Conservation (phyloP, 1,140 invertebrate species). For the Diuraphis noxia region DNA sequence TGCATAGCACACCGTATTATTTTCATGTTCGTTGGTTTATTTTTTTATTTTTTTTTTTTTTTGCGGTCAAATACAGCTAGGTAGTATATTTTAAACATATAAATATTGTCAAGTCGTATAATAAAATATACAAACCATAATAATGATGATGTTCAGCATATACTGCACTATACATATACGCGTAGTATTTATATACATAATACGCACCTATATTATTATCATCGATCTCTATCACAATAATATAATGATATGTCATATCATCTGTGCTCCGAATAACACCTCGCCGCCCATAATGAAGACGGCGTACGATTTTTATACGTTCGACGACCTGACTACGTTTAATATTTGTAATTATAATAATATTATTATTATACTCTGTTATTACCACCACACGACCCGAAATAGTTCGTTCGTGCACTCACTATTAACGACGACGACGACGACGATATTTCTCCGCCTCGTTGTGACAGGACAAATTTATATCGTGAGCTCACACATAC, state of each 20-base stretch:
- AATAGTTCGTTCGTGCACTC: conserved; percentile 28
- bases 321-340: not conserved
- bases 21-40: no score
- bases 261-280: not conserved
- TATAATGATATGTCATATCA: not conserved
- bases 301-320: not conserved
- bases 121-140: not conserved
- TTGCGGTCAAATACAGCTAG: no score
- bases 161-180: not conserved
- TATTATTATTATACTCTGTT: not conserved
- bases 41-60: no score
- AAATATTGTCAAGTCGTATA: not conserved
- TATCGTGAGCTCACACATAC: not conserved
- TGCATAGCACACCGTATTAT: no score
- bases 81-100: not conserved
- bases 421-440: conserved; percentile 28
- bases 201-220: not conserved
- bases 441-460: not conserved
- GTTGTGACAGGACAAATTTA: conserved; percentile 42
- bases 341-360: not conserved
- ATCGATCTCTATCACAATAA: not conserved
- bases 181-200: not conserved
- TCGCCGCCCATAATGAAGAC: not conserved
- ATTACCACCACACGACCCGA: not conserved
- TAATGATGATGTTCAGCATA: not conserved